Evolutionary conservation across 92 coral and sea anemone genomes (phyloP).

Genomic region (Zoanthus gigantus): DNA sequence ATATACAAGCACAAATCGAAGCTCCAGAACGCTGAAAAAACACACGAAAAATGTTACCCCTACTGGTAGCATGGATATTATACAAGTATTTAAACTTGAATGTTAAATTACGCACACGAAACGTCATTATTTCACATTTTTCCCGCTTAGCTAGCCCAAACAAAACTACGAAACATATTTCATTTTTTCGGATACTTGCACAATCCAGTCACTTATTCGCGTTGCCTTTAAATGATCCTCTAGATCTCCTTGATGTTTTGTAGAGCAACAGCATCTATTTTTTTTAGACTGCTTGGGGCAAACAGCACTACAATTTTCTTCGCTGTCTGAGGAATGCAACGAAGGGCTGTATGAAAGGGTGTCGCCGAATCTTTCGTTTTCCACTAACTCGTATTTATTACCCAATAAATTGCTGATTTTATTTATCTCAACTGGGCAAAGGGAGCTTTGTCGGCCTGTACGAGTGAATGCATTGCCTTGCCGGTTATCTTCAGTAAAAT

Average conservation of each 20-base stretch:
- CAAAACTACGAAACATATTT: neutral
- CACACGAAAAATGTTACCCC: no score
- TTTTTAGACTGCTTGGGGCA: neutral
- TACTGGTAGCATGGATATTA: no score
- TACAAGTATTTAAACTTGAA: no score
- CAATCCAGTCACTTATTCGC: slow-evolving; percentile 45
- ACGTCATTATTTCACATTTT: neutral
- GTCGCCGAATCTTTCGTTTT: neutral
- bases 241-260: slow-evolving; percentile 13
- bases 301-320: neutral
- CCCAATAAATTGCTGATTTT: neutral
- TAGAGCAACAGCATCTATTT: neutral
- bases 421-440: neutral
- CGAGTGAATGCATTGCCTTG: neutral
- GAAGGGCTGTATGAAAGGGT: neutral
- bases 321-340: neutral
- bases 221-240: neutral
- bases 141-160: neutral
- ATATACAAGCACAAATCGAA: no score
- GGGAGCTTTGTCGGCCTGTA: neutral
- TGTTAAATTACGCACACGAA: no score
- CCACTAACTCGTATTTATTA: neutral
- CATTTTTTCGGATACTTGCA: slow-evolving; percentile 33
- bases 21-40: no score
- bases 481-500: slow-evolving; percentile 1